phyloP scores from a whole-genome alignment of 2,797 vertebrate genomes.

The Sorex maritimensis region DNA sequence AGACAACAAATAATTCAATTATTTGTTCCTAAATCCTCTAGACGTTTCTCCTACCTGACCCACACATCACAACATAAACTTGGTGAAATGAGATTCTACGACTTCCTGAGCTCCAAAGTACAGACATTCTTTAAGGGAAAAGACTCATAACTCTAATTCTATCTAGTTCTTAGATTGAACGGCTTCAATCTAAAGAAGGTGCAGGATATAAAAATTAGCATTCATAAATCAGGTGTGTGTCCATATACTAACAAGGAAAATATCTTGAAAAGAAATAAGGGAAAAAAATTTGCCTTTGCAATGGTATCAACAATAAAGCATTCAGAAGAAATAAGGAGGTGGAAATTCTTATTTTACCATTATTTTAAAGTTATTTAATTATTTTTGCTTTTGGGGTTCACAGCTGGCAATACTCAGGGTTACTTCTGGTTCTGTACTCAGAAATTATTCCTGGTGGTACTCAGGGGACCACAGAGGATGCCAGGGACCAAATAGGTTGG shows the following conservation, averaged over 20 bases:
- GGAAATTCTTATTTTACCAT: no score
- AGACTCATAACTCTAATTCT: background rate
- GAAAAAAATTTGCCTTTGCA: no score
- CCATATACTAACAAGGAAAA: background rate
- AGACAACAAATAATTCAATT: background rate
- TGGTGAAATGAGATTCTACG: conserved; percentile 34
- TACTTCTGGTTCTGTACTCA: no score
- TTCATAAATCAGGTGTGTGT: background rate
- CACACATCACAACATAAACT: conserved; percentile 44
- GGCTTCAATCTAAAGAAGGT: background rate
- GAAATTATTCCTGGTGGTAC: no score
- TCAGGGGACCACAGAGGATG: no score
- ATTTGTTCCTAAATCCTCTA: conserved; percentile 60
- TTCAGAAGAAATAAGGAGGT: no score
- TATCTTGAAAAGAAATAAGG: background rate
- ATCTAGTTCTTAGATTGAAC: background rate
- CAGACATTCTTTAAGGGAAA: conserved; percentile 48
- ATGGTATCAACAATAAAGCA: no score
- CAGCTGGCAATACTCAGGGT: no score
- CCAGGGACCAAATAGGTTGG: no score
- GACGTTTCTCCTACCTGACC: background rate
- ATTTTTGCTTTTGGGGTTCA: no score
- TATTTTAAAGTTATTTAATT: no score
- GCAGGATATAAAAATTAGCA: conserved; percentile 38
- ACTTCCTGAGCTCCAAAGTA: conserved; percentile 47